Evolutionary conservation across 1,140 invertebrate species (phyloP).

Genomic region (Grapholita molesta): DNA sequence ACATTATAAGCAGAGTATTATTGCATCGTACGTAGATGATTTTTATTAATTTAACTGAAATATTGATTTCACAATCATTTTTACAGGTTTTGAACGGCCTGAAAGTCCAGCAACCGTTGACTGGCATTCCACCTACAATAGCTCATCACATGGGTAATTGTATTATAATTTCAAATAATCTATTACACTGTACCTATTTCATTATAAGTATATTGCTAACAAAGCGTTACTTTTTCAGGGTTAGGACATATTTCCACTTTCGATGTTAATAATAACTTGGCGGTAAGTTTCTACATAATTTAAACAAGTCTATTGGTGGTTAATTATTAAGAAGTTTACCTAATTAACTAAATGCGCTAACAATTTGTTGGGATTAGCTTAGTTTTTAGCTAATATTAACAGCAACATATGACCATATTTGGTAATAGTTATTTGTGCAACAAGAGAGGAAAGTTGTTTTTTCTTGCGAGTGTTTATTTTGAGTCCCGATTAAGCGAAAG

Average conservation of each 20-base stretch:
- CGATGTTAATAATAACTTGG: slow-evolving; percentile 29
- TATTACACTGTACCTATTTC: background rate
- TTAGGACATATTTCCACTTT: slow-evolving; percentile 42
- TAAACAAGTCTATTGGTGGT: background rate
- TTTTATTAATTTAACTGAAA: too few species aligned
- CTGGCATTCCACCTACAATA: slow-evolving; percentile 60
- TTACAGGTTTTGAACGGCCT: slow-evolving; percentile 57
- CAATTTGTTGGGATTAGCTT: too few species aligned
- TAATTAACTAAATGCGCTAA: too few species aligned
- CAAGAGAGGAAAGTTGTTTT: too few species aligned
- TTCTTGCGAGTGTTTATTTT: too few species aligned
- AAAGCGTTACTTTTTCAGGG: slow-evolving; percentile 32
- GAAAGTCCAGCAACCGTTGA: slow-evolving; percentile 57
- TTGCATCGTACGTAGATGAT: too few species aligned
- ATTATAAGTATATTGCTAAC: background rate
- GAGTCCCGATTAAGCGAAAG: too few species aligned
- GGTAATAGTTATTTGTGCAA: too few species aligned
- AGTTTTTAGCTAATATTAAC: too few species aligned
- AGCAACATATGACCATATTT: too few species aligned
- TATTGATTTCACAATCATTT: background rate
- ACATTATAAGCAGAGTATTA: too few species aligned
- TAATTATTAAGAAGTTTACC: too few species aligned
- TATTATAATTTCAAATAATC: background rate
- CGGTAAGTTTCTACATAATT: slow-evolving; percentile 25
- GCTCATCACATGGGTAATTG: slow-evolving; percentile 65